Base-by-base conservation (phyloP, 2,113 vertebrate species). In the Entomyzon cyanotis region DNA sequence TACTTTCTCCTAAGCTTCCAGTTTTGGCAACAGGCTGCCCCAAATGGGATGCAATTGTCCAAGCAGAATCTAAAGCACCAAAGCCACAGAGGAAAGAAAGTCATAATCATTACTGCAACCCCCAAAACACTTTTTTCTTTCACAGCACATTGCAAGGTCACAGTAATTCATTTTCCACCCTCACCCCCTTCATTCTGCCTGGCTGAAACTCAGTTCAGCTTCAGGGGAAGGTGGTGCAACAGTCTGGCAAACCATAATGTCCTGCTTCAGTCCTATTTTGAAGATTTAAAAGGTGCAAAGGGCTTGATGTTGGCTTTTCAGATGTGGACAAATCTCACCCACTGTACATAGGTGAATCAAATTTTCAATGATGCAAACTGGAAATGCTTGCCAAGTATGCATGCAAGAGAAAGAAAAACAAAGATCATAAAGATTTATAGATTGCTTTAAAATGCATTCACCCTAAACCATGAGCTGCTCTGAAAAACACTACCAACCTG, bases 341-440 rank as follows among this genome's bases (percentile, higher is more conserved):
- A 79, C 70, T 84, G 87, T 93, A 91, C 50, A 5, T 3, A 83
- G 90, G 70, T 83, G 94, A 95, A 95, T 74, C 94, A 88, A 80
- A 83, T 90, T 87, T 85, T 89, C 75, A 90, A 2, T 89, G 93
- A 95, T 95, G 93, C 90, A 95, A 93, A 94, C 91, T 31, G 84
- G 78, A 96, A 95, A 83, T 27, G 81, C 62, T 83, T 88, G 94
- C 96, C 93, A 94, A 95, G 93, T 71, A 79, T 56, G 84, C 74
- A 73, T 9, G 74, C 78, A 84, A 75, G 89, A 93, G 91, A 84
- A 96, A 90, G 91, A 94, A 95, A 96, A 96, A 95, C 89, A 96
- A 91, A 93, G 93, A 93, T 89, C 78, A 95, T 95, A 88, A 95
- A 97, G 95, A 95, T 96, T 96, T 95, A 97, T 96, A 89, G 96